A percentile compares a stretch with the other conserved stretches of the same genome.
Conservation (phyloP, 2,888 invertebrate species). For the Stegophylla sp. region DNA sequence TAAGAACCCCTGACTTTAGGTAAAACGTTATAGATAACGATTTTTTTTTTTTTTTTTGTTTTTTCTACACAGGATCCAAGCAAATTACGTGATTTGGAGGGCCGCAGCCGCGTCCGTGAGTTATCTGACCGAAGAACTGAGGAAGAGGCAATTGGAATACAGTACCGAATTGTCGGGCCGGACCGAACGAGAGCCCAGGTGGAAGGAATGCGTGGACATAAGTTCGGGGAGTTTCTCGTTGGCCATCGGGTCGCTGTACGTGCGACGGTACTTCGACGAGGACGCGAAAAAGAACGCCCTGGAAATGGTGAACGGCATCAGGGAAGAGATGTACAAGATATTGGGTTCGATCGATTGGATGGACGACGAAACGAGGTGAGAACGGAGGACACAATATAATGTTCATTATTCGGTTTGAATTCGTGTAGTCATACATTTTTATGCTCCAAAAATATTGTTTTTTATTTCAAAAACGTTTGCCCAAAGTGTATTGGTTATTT, state of each 20-base stretch:
- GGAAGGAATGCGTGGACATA: slow-evolving; percentile 90
- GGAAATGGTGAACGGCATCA: slow-evolving; percentile 87
- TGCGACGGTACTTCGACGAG: slow-evolving; percentile 85
- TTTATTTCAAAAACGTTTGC: no score
- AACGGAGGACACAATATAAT: no score
- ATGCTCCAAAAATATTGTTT: no score
- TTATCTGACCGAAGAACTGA: slow-evolving; percentile 79
- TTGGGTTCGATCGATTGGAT: slow-evolving; percentile 87
- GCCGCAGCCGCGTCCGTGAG: slow-evolving; percentile 81
- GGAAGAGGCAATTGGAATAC: slow-evolving; percentile 81
- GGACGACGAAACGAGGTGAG: slow-evolving; percentile 81
- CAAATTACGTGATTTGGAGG: slow-evolving; percentile 94
- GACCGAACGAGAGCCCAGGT: slow-evolving; percentile 83
- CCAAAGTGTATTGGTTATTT: no score
- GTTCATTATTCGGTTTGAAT: no score
- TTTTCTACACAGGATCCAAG: slow-evolving; percentile 70
- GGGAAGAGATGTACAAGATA: slow-evolving; percentile 81
- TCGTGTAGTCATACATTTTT: no score
- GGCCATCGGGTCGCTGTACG: slow-evolving; percentile 79
- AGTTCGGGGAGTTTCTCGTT: slow-evolving; percentile 70
- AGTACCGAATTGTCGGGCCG: slow-evolving; percentile 82
- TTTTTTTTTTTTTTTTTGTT: slow-evolving; percentile 24
- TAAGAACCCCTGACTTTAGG: no score
- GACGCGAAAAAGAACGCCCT: slow-evolving; percentile 82
- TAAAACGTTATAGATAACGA: no score